A percentile compares a stretch with the other conserved stretches of the same genome.
phyloP scores from a whole-genome alignment of 1,140 invertebrate genomes.

The Saxidomus purpurata region DNA sequence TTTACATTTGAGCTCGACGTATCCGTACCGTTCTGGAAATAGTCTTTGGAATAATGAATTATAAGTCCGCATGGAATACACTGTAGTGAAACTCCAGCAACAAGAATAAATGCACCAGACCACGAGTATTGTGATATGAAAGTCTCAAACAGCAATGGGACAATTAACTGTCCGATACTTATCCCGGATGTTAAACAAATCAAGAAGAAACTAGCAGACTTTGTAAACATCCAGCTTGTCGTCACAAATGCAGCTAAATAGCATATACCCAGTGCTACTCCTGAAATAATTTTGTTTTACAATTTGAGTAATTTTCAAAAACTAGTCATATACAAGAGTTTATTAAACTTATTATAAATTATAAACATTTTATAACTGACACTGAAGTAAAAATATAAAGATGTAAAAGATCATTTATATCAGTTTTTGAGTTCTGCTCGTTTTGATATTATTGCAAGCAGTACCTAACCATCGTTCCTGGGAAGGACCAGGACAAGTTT shows the following conservation, averaged over 20 bases:
- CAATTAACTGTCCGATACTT: slow-evolving; percentile 14
- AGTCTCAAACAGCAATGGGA: neutral
- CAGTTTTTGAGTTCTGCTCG: too few species aligned
- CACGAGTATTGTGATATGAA: slow-evolving; percentile 10
- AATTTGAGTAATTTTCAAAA: too few species aligned
- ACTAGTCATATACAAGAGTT: too few species aligned
- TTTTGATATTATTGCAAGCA: too few species aligned
- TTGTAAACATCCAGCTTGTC: neutral
- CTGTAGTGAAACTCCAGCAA: neutral
- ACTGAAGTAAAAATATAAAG: too few species aligned
- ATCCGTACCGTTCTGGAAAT: neutral
- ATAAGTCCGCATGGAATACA: neutral
- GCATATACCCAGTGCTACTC: neutral
- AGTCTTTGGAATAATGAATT: neutral
- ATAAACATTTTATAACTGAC: too few species aligned
- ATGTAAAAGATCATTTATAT: too few species aligned
- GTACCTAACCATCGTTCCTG: too few species aligned
- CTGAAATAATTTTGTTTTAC: too few species aligned
- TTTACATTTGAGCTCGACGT: too few species aligned
- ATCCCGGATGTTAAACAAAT: neutral
- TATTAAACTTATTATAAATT: too few species aligned
- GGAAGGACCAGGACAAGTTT: too few species aligned
- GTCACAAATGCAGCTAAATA: neutral
- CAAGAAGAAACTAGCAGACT: neutral
- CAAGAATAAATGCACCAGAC: slow-evolving; percentile 1